Evolutionary conservation across 2,797 vertebrate genomes (phyloP).

Genomic region (Mustela erminea): DNA sequence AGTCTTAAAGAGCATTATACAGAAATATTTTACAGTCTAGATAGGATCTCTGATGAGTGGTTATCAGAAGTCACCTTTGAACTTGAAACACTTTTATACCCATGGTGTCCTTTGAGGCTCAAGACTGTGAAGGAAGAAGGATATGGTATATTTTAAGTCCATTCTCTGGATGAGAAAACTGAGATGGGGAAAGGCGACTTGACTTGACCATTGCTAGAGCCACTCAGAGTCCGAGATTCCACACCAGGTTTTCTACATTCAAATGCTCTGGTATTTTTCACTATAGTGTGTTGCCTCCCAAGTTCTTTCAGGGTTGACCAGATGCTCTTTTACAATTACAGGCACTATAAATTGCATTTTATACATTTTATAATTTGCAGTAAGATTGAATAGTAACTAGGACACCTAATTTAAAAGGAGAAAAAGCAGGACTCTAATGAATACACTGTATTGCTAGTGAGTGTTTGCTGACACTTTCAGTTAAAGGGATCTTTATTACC

Average conservation of each 20-base stretch:
- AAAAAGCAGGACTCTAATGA: not conserved
- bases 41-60: not conserved
- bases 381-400: constrained; percentile 54
- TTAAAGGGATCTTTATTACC: constrained; percentile 68
- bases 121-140: not conserved
- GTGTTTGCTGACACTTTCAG: not conserved
- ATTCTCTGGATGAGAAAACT: constrained; percentile 6
- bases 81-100: not conserved
- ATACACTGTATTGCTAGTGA: not conserved
- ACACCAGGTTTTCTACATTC: not conserved
- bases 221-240: not conserved
- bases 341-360: constrained; percentile 67
- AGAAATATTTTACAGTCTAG: not conserved
- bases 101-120: not conserved
- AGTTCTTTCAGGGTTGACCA: constrained; percentile 41
- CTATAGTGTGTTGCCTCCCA: not conserved
- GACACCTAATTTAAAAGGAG: constrained; percentile 69
- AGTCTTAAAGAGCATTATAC: not conserved
- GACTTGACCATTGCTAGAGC: not conserved
- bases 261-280: constrained; percentile 9
- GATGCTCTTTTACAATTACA: constrained; percentile 69
- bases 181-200: not conserved
- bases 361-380: constrained; percentile 69
- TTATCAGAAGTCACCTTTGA: not conserved
- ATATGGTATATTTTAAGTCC: not conserved